Conservation (phyloP, 2,888 invertebrate genomes). For the Pachydiplax longipennis region DNA sequence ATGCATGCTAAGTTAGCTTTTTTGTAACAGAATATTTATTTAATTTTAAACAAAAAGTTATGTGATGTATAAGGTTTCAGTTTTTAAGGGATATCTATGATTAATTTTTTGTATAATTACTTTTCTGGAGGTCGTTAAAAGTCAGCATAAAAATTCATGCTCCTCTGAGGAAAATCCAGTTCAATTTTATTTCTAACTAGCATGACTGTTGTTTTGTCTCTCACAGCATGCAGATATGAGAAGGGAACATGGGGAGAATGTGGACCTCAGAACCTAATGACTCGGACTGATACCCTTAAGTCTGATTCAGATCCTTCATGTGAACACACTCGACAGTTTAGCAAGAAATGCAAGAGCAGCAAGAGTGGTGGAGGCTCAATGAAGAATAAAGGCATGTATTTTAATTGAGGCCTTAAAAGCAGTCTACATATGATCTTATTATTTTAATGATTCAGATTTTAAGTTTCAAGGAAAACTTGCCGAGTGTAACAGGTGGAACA, state of each 20-base stretch:
- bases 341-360: constrained; percentile 86
- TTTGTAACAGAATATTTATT: background rate
- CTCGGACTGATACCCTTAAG: constrained; percentile 82
- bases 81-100: too few relatives aligned
- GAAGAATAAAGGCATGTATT: constrained; percentile 67
- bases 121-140: background rate
- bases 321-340: constrained; percentile 81
- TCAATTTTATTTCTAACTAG: background rate
- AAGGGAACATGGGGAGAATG: constrained; percentile 89
- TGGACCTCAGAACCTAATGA: constrained; percentile 80
- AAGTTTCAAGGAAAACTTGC: too few relatives aligned
- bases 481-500: too few relatives aligned
- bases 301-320: constrained; percentile 79
- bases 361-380: constrained; percentile 60
- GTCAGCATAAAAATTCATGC: background rate
- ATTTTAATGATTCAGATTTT: background rate
- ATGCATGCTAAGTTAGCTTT: background rate
- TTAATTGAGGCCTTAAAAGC: background rate
- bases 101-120: background rate
- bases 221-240: constrained; percentile 79
- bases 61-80: background rate
- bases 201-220: constrained; percentile 20
- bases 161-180: background rate
- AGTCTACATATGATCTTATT: background rate
- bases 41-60: background rate